These are phyloP conservation scores for Euzetes globulus DNA, from an alignment of 2,888 invertebrate species.

Conservation along the genomic window DNA sequence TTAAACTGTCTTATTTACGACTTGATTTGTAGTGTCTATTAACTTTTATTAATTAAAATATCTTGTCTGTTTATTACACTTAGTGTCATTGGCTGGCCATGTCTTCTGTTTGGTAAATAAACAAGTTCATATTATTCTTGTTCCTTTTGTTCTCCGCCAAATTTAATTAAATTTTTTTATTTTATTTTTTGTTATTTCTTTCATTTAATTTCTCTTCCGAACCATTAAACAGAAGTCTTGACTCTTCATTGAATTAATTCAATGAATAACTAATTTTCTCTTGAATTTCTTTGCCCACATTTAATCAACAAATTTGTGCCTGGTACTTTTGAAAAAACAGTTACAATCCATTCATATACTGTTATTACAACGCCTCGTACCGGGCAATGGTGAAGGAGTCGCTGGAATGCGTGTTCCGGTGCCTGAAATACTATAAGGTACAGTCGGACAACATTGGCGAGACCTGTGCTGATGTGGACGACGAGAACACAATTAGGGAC, in stretches of 20 bases:
- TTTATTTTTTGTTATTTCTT: neutral
- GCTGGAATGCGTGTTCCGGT: slow-evolving; percentile 11
- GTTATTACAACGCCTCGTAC: neutral
- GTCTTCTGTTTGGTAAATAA: slow-evolving; percentile 12
- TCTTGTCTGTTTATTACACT: neutral
- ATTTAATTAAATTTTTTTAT: neutral
- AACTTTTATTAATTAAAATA: neutral
- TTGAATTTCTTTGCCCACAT: no score
- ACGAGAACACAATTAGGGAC: neutral
- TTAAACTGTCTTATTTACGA: no score
- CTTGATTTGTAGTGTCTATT: neutral
- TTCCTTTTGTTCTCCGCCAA: neutral
- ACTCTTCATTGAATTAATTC: no score
- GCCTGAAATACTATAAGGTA: slow-evolving; percentile 6
- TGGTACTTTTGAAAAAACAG: neutral
- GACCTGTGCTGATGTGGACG: neutral
- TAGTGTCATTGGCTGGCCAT: slow-evolving; percentile 14
- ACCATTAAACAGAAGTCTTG: no score
- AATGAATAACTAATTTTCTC: neutral
- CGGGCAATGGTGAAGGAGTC: neutral
- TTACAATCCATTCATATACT: slow-evolving; percentile 9
- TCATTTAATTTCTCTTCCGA: no score
- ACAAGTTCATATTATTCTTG: neutral
- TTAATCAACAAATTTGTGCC: neutral
- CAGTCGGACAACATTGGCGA: neutral